Base-by-base conservation (phyloP, 1,140 invertebrate species). In the Drosophila pallidifrons region DNA sequence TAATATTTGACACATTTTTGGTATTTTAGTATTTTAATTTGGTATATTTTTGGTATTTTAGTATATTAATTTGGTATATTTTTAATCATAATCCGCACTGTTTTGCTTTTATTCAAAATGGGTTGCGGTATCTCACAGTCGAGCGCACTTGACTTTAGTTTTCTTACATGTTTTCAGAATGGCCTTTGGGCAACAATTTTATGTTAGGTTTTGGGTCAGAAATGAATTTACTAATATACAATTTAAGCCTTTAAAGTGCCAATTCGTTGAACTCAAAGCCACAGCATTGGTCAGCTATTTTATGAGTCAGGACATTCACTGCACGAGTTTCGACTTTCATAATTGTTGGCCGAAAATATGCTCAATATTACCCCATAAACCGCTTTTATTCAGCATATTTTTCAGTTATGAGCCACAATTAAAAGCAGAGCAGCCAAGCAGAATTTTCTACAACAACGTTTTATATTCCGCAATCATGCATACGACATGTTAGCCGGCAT, bases 331-430 rank as follows among this genome's bases (percentile, higher is more conserved):
- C 13, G 43, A 61, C 57, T 87, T 82, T 87, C 20, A 25, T 87
- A 86, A 86, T 86, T 86, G 82, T 73, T 73, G 63, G 67, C 66
- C 65, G 74, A 79, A 72, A 79, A 69, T 74, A 77, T 61, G 72
- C 30, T 32, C 60, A 65, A 78, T 65, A 82, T 77, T 82, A 82
- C 49, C 32, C 45, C 32, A 75, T 70, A 78, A 78, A 59, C 70
- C 61, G 65, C 55, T 68, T 68, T 45, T 43, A 52, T 47, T 38
- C 47, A 47, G 74, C 74, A 66, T 70, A 78, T 75, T 82, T 82
- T 82, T 64, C 79, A 47, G 71, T 64, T 79, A 72, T 64, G 67
- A 71, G 54, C 73, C 82, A 69, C 82, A 86, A 87, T 86, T 87
- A 87, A 82, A 86, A 70, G 67, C 82, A 59, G 71, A 46, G 45